phyloP scores from a whole-genome alignment of 2,888 invertebrate genomes.

The Tanytarsus gracilentus region DNA sequence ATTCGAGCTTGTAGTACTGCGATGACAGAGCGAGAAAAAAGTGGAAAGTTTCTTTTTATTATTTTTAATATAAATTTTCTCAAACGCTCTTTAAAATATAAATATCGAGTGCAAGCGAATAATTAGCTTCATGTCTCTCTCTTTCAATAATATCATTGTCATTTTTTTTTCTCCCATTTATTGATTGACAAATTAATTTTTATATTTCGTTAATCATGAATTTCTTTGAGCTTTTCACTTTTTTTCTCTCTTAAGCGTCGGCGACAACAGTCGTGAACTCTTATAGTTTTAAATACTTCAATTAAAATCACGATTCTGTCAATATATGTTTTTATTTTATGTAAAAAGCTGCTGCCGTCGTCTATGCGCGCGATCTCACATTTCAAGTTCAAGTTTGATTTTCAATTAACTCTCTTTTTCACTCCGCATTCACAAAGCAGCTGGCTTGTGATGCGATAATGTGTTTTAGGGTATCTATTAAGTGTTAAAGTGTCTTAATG shows the following conservation, averaged over 20 bases:
- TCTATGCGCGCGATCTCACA: not conserved
- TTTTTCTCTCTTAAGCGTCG: not conserved
- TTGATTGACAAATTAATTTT: slow-evolving; percentile 26
- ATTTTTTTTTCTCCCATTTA: slow-evolving; percentile 1
- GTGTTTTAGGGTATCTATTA: not conserved
- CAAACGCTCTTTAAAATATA: too few species aligned
- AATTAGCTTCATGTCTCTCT: not conserved
- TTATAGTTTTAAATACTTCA: not conserved
- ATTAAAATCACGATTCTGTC: not conserved
- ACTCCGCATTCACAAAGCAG: not conserved
- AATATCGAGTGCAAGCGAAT: not conserved
- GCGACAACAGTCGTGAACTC: not conserved
- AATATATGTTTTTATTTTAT: not conserved
- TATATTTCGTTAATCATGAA: not conserved
- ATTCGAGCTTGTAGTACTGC: not conserved
- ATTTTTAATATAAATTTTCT: too few species aligned
- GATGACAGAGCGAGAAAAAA: not conserved
- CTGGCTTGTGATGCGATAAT: not conserved
- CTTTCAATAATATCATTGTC: slow-evolving; percentile 10
- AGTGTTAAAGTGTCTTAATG: slow-evolving; percentile 7
- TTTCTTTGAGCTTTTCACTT: not conserved
- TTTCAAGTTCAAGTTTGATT: slow-evolving; percentile 7
- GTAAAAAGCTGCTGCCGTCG: not conserved
- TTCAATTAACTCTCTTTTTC: not conserved
- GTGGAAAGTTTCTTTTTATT: not conserved